Evolutionary conservation across 37 sponge, comb jelly and placozoan species (phyloP).

Genomic region (Spongia lamella): DNA sequence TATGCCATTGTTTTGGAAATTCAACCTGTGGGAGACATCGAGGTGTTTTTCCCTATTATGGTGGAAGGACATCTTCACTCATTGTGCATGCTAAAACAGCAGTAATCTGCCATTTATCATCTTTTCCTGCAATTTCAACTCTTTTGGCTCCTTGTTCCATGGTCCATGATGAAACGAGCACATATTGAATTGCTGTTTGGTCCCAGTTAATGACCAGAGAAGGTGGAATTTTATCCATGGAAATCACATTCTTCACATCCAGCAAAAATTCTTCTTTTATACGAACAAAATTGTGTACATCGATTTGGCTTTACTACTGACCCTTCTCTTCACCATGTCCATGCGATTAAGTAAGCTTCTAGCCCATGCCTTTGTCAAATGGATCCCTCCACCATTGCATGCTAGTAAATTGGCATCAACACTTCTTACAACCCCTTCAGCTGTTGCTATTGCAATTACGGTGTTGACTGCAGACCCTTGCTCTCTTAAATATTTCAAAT

Average conservation of each 20-base stretch:
- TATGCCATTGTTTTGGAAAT: slow-evolving; percentile 40
- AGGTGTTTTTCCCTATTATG: slow-evolving; percentile 34
- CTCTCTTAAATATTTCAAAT: slow-evolving; percentile 16
- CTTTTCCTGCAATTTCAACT: too few species aligned
- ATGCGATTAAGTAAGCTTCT: slow-evolving; percentile 24
- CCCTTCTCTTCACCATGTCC: slow-evolving; percentile 10
- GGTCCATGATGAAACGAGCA: too few species aligned
- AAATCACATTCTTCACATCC: background rate
- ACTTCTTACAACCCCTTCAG: slow-evolving; percentile 18
- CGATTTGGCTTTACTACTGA: slow-evolving; percentile 9
- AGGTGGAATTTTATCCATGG: slow-evolving; percentile 19
- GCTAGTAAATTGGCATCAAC: slow-evolving; percentile 13
- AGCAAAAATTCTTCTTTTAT: slow-evolving; percentile 13
- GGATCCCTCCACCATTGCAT: slow-evolving; percentile 24
- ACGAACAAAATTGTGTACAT: slow-evolving; percentile 3
- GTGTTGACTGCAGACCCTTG: slow-evolving; percentile 16
- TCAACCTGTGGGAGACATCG: slow-evolving; percentile 21
- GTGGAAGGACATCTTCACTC: slow-evolving; percentile 31
- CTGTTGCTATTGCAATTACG: slow-evolving; percentile 8
- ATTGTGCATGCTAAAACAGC: slow-evolving; percentile 10
- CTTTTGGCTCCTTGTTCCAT: too few species aligned
- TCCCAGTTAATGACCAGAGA: too few species aligned
- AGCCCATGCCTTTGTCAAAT: background rate
- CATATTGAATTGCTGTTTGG: too few species aligned
- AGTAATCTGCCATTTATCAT: too few species aligned